Base-by-base conservation (phyloP, 2,113 vertebrate species). In the Percopsis transmontana region DNA sequence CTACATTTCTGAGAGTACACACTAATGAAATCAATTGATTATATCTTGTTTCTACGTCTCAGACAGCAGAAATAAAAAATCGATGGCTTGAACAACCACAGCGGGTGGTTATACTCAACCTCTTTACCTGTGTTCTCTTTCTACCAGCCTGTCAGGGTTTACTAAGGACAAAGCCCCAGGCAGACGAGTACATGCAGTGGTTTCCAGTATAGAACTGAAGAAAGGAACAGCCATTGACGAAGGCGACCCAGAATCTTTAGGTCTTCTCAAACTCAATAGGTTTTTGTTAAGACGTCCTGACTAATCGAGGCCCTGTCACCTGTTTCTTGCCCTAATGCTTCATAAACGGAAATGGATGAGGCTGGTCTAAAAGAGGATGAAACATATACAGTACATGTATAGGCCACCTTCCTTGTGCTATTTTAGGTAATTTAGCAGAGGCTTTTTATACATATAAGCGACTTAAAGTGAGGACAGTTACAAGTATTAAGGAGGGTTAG, bases 151-250 rank as follows among this genome's bases (percentile, higher is more conserved):
- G 42, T 53, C 47, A n/a, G 64, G 53, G 33, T 66, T 60, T 73
- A 56, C 65, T 59, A 55, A 47, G 20, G 20, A 27, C 14, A 67
- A 27, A 40, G 41, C 67, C 20, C n/a, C 60, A 20, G 59, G 56
- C 65, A 33, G 42, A 71, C 42, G 27, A 33, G 40, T 33, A 18
- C 7, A 39, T 66, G 70, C 11, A 40, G 21, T 18, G 5, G 41
- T 71, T 79, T 72, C 55, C 21, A 59, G 38, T 66, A 59, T 70
- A 62, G 77, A 53, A 72, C 87, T 73, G 23, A 24, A 66, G 75
- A 82, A 82, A 67, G 15, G 0, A 54, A 44, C 11, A 42, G 21
- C 38, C 42, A 66, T 10, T 70, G 68, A 70, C 19, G 50, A 54
- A 58, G 40, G 9, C 66, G 27, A 53, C 45, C 40, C 59, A n/a